phyloP scores from a whole-genome alignment of 2,113 vertebrate species.

The Panthera tigris region DNA sequence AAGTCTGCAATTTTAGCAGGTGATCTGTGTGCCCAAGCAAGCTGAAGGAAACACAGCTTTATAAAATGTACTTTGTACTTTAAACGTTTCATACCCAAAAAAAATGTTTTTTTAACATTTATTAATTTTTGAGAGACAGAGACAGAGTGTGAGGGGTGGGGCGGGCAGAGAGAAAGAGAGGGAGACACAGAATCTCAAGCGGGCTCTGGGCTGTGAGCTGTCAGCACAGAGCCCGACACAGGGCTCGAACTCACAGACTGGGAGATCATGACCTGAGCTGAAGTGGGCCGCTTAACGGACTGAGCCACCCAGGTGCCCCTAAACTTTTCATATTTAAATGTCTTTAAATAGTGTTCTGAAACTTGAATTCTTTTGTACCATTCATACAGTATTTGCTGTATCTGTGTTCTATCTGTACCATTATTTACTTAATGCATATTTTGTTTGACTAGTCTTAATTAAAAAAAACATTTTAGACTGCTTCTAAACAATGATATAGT shows the following conservation, averaged over 20 bases:
- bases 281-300: too few species aligned
- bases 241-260: background rate
- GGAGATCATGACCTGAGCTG: background rate
- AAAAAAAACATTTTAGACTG: background rate
- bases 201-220: background rate
- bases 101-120: background rate
- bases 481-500: background rate
- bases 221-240: too few species aligned
- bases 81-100: background rate
- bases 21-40: background rate
- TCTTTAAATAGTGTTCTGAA: background rate
- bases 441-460: constrained; percentile 21
- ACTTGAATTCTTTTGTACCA: background rate
- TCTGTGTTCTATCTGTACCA: background rate
- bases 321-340: background rate
- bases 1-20: background rate
- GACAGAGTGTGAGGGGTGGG: background rate
- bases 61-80: background rate
- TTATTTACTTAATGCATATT: constrained; percentile 25
- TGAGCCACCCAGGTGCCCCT: background rate
- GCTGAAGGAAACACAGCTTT: background rate
- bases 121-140: background rate
- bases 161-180: background rate
- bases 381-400: background rate
- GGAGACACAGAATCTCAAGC: background rate